Conservation (phyloP, 2,797 vertebrate genomes). For the Australoheros facetus region DNA sequence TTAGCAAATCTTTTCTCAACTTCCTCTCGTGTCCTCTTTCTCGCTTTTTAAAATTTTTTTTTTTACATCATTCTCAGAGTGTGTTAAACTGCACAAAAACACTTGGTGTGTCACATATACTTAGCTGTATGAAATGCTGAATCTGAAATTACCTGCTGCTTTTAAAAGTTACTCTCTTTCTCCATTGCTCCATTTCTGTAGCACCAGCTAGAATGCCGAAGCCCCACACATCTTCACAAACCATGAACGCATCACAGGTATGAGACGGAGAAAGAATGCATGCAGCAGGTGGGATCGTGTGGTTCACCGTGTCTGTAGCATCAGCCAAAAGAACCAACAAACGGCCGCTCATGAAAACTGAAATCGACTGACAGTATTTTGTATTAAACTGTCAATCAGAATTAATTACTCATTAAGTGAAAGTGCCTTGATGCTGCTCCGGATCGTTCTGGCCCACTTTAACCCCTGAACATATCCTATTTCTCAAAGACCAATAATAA, state of each 20-base stretch:
- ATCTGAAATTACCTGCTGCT: background rate
- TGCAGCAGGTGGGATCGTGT: background rate
- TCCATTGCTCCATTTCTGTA: background rate
- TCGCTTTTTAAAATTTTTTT: too few species aligned
- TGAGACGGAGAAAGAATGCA: background rate
- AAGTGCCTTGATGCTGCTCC: background rate
- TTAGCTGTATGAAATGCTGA: background rate
- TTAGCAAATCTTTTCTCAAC: too few species aligned
- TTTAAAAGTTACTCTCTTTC: background rate
- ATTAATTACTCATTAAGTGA: background rate
- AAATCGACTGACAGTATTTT: too few species aligned
- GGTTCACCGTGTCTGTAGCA: background rate
- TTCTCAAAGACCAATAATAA: slow-evolving; percentile 61
- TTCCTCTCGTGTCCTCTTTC: too few species aligned
- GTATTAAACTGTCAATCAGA: too few species aligned
- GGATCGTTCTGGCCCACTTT: background rate
- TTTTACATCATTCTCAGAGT: too few species aligned
- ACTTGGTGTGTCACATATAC: too few species aligned
- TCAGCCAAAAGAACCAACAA: background rate
- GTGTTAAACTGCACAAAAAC: too few species aligned
- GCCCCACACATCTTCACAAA: background rate
- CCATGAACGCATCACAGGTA: background rate
- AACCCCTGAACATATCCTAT: slow-evolving; percentile 35
- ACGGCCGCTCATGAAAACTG: background rate
- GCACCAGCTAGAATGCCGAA: background rate